Conservation (phyloP, 2,888 invertebrate species). For the Craniophora ligustri region DNA sequence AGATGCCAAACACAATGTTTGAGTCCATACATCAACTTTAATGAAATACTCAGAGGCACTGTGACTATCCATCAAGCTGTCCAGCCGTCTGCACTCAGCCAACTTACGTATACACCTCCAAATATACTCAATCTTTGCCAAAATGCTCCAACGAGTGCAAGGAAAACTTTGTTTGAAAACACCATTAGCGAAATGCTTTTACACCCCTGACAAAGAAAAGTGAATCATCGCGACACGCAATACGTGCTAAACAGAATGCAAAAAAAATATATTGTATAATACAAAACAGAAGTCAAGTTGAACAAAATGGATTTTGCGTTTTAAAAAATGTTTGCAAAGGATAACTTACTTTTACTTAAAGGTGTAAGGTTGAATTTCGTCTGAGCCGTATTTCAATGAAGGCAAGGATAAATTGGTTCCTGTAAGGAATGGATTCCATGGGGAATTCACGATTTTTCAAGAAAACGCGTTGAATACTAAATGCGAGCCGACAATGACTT, state of each 20-base stretch:
- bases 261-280: conserved; percentile 44
- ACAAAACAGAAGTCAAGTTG: conserved; percentile 53
- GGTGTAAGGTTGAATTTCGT: conserved; percentile 38
- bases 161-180: conserved; percentile 62
- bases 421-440: conserved; percentile 63
- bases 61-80: conserved; percentile 79
- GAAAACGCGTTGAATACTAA: conserved; percentile 73
- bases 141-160: conserved; percentile 54
- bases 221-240: conserved; percentile 46
- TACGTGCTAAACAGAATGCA: conserved; percentile 53
- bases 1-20: conserved; percentile 4
- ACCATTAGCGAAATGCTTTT: conserved; percentile 63
- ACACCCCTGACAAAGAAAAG: conserved; percentile 53
- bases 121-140: conserved; percentile 28
- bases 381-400: conserved; percentile 4
- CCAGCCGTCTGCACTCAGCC: conserved; percentile 62
- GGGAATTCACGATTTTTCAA: conserved; percentile 76
- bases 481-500: conserved; percentile 60
- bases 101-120: conserved; percentile 60
- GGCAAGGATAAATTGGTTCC: conserved; percentile 51
- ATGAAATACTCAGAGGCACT: conserved; percentile 70
- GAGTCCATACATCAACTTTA: conserved; percentile 55
- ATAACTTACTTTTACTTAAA: conserved; percentile 10
- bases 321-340: conserved; percentile 2
- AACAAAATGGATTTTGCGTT: conserved; percentile 17